A percentile compares a stretch with the other conserved stretches of the same genome.
These are phyloP conservation scores for Nasonovia ribisnigri DNA, from an alignment of 2,888 invertebrate genomes.

Conservation along the genomic window DNA sequence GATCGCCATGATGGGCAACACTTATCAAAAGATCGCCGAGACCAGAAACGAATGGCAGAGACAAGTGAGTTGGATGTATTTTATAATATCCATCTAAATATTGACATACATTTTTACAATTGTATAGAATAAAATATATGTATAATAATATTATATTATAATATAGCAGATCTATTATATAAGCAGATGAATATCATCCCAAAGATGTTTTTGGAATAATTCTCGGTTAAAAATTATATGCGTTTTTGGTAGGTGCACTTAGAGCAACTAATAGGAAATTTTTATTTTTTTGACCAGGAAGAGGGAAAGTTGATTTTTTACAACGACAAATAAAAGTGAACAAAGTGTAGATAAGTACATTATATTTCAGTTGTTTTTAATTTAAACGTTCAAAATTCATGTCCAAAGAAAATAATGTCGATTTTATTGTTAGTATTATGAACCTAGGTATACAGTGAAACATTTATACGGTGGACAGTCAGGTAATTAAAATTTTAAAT, in stretches of 20 bases:
- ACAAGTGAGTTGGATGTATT: constrained; percentile 73
- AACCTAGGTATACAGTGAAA: too few species aligned
- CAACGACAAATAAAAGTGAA: neutral
- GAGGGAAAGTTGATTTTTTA: neutral
- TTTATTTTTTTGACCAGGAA: neutral
- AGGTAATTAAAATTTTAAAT: neutral
- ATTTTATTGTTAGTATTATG: neutral
- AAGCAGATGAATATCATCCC: neutral
- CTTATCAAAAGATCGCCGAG: constrained; percentile 97
- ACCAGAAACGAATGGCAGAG: constrained; percentile 98
- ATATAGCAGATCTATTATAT: neutral
- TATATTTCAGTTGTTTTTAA: neutral
- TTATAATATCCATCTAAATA: neutral
- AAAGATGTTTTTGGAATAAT: neutral
- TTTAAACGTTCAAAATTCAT: neutral
- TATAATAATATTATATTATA: too few species aligned
- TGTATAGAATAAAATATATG: neutral
- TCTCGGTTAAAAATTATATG: neutral
- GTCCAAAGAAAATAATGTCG: neutral
- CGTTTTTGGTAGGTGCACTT: neutral
- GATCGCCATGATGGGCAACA: constrained; percentile 99
- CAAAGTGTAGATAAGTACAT: neutral
- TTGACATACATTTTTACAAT: neutral
- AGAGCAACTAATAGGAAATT: neutral
- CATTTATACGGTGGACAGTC: neutral